phyloP scores from a whole-genome alignment of 2,888 invertebrate genomes.

The Julus scanicus region DNA sequence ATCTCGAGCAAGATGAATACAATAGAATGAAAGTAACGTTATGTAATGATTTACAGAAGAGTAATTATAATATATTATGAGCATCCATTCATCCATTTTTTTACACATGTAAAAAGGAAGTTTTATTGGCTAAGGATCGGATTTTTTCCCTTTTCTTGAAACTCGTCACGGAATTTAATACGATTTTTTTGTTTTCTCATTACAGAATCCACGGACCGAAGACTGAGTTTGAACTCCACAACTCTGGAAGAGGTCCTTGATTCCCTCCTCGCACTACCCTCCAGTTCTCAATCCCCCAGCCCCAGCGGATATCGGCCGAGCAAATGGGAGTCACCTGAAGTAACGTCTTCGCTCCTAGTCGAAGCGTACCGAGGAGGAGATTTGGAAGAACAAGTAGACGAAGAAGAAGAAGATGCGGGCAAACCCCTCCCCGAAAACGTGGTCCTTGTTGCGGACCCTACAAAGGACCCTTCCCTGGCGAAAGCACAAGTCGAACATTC shows the following conservation, averaged over 20 bases:
- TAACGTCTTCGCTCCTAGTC: background rate
- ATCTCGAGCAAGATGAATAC: no score
- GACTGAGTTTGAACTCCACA: conserved; percentile 64
- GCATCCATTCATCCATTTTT: no score
- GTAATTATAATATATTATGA: no score
- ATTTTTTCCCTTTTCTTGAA: no score
- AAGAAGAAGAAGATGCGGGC: background rate
- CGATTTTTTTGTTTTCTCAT: background rate
- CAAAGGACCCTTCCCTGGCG: background rate
- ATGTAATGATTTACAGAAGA: no score
- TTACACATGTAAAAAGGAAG: no score
- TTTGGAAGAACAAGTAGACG: background rate
- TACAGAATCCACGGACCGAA: conserved; percentile 46
- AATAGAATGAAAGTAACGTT: no score
- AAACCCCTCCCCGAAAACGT: background rate
- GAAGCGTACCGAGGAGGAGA: background rate
- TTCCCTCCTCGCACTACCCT: conserved; percentile 87
- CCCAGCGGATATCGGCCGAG: conserved; percentile 48
- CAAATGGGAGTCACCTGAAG: conserved; percentile 50
- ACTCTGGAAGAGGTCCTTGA: conserved; percentile 94
- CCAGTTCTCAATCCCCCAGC: conserved; percentile 80
- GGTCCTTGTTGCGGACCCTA: background rate
- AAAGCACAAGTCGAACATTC: background rate
- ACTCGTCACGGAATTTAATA: no score
- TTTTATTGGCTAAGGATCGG: no score